These are phyloP conservation scores for Nylanderia fulva DNA, from an alignment of 1,140 invertebrate genomes.

Conservation along the genomic window DNA sequence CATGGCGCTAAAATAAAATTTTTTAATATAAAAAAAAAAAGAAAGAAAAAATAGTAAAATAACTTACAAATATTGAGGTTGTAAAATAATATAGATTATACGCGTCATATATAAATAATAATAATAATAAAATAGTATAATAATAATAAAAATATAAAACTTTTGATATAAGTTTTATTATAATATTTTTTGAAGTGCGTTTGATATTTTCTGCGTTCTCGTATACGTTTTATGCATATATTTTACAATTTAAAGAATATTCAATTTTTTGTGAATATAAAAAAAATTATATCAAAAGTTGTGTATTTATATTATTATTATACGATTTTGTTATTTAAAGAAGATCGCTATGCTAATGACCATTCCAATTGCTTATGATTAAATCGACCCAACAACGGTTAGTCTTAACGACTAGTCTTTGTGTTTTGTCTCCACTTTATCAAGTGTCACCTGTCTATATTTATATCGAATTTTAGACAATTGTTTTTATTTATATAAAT, in stretches of 20 bases:
- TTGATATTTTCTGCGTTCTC: neutral
- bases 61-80: constrained; percentile 75
- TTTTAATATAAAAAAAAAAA: constrained; percentile 77
- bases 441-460: neutral
- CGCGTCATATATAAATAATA: constrained; percentile 69
- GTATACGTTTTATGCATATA: neutral
- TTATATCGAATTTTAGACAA: neutral
- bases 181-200: neutral
- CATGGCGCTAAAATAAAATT: constrained; percentile 79
- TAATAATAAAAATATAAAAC: neutral
- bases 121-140: constrained; percentile 44
- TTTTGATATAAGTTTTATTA: neutral
- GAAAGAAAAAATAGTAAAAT: constrained; percentile 70
- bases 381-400: neutral
- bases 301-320: too few relatives aligned
- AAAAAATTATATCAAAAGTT: too few relatives aligned
- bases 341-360: neutral
- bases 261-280: too few relatives aligned
- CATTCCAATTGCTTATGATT: neutral
- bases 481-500: constrained; percentile 8
- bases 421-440: neutral
- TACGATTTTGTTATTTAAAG: too few relatives aligned
- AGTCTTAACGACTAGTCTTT: constrained; percentile 24
- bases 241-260: constrained; percentile 9
- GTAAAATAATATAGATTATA: constrained; percentile 65